These are phyloP conservation scores for Apis laboriosa DNA, from an alignment of 1,140 invertebrate genomes.

Conservation along the genomic window DNA sequence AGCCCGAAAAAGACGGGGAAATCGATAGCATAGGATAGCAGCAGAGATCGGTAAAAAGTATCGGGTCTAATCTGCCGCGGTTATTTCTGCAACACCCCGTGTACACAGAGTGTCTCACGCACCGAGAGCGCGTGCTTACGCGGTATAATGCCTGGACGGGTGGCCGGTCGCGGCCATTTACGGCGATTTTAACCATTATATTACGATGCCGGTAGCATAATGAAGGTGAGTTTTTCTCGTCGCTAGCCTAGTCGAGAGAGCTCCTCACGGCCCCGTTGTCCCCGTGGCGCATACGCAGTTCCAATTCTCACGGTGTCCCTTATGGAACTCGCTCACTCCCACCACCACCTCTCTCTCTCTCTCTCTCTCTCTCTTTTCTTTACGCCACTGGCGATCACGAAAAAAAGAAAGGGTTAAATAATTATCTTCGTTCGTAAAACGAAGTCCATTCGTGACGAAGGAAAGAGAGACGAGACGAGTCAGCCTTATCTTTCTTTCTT, in stretches of 20 bases:
- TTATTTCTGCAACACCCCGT: conserved; percentile 49
- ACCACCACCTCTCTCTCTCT: conserved; percentile 36
- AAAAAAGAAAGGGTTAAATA: conserved; percentile 3
- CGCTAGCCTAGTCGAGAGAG: conserved; percentile 65
- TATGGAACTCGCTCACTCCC: conserved; percentile 67
- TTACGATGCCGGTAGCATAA: conserved; percentile 74
- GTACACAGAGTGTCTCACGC: conserved; percentile 42
- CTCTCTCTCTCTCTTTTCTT: not conserved
- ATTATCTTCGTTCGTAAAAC: conserved; percentile 16
- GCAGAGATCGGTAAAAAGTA: conserved; percentile 1
- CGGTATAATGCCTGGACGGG: conserved; percentile 50
- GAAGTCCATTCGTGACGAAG: no score
- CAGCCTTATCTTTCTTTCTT: no score
- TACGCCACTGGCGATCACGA: not conserved
- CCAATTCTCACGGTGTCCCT: conserved; percentile 75
- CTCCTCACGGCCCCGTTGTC: conserved; percentile 54
- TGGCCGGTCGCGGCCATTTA: conserved; percentile 67
- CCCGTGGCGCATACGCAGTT: conserved; percentile 64
- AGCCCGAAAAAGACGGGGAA: not conserved
- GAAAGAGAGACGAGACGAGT: no score
- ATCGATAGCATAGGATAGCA: not conserved
- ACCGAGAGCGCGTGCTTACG: conserved; percentile 41
- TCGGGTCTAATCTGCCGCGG: conserved; percentile 40
- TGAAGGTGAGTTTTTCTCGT: conserved; percentile 74
- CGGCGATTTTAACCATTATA: conserved; percentile 73